Conservation (phyloP, 2,888 invertebrate genomes). For the Clitarchus hookeri region DNA sequence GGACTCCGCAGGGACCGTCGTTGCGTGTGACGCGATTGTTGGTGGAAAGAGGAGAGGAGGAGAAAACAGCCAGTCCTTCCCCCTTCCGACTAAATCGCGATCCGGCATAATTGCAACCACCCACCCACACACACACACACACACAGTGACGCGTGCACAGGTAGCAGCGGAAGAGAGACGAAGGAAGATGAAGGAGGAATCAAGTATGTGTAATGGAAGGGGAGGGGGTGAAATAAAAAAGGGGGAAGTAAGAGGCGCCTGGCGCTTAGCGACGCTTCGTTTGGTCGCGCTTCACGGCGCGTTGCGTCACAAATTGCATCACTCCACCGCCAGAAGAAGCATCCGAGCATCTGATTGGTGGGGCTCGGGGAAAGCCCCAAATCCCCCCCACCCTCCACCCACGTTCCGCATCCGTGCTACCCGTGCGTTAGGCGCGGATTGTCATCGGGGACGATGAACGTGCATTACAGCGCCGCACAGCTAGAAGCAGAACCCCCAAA, state of each 20-base stretch:
- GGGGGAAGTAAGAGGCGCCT: neutral
- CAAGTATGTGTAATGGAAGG: no score
- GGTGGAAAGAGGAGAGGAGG: neutral
- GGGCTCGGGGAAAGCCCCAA: neutral
- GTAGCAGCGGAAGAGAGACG: no score
- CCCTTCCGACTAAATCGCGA: neutral
- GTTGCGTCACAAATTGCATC: constrained; percentile 1
- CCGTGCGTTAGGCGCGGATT: neutral
- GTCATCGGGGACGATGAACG: neutral
- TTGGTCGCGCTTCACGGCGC: neutral
- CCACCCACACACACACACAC: neutral
- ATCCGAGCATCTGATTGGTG: neutral
- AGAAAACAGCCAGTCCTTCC: neutral
- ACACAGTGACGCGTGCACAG: neutral
- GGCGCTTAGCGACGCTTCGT: constrained; percentile 8
- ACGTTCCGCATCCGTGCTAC: neutral
- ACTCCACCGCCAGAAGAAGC: constrained; percentile 14
- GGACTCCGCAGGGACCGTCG: neutral
- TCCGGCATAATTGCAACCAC: neutral
- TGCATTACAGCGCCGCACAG: neutral
- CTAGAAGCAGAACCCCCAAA: no score
- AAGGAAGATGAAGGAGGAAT: no score
- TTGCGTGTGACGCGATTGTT: neutral
- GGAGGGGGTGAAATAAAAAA: no score
- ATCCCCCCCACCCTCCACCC: no score